Conservation (phyloP, 2,797 vertebrate species). For the Leptodactylus fallax region DNA sequence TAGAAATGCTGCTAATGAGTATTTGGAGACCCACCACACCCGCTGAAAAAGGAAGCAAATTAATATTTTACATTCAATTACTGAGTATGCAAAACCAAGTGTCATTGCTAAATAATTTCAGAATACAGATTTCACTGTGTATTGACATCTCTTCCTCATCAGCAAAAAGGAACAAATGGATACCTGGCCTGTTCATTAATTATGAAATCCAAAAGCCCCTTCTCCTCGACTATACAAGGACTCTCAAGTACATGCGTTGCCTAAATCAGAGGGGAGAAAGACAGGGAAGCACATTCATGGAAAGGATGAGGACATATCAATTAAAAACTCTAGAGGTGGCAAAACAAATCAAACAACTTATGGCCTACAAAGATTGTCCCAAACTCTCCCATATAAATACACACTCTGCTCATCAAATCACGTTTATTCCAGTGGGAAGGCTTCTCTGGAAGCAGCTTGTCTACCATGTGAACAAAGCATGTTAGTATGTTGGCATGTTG, state of each 20-base stretch:
- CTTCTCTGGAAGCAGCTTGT: too few relatives aligned
- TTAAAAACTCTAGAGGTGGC: too few relatives aligned
- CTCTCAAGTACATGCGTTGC: too few relatives aligned
- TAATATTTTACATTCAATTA: constrained; percentile 77
- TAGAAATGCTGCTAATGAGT: constrained; percentile 71
- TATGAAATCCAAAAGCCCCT: constrained; percentile 63
- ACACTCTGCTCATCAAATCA: too few relatives aligned
- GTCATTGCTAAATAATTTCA: constrained; percentile 72
- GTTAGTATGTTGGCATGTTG: too few relatives aligned
- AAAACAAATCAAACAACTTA: too few relatives aligned
- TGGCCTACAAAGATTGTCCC: too few relatives aligned
- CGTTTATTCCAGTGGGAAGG: too few relatives aligned
- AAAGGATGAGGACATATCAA: too few relatives aligned
- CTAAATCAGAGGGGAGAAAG: too few relatives aligned
- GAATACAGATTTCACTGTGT: constrained; percentile 74
- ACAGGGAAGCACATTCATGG: neutral
- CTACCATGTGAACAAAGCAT: too few relatives aligned
- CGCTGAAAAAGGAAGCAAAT: constrained; percentile 70
- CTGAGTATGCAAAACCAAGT: constrained; percentile 75
- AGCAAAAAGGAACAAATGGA: constrained; percentile 73
- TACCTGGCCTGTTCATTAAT: constrained; percentile 76
- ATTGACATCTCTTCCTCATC: constrained; percentile 65
- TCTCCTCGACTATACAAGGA: constrained; percentile 3
- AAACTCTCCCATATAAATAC: too few relatives aligned
- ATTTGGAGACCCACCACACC: constrained; percentile 69